phyloP scores from a whole-genome alignment of 2,797 vertebrate species.

The Poecilia wingei region DNA sequence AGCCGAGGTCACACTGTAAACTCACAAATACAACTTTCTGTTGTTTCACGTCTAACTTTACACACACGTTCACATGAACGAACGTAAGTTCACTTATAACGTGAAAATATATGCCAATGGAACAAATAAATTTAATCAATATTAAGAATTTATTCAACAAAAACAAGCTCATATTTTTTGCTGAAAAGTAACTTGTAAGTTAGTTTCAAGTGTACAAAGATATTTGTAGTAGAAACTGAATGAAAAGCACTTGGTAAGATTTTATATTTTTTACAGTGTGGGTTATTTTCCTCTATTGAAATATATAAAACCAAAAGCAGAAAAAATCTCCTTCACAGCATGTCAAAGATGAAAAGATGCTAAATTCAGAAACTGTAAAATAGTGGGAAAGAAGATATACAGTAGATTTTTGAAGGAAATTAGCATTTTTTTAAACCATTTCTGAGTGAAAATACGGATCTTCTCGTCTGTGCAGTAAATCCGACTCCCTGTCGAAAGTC shows the following conservation, averaged over 20 bases:
- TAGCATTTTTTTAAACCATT: background rate
- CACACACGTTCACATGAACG: no score
- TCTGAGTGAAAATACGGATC: background rate
- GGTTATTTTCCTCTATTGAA: background rate
- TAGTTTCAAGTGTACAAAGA: no score
- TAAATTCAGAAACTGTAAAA: background rate
- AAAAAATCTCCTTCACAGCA: background rate
- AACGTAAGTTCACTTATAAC: no score
- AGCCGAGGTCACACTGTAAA: background rate
- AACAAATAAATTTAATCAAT: no score
- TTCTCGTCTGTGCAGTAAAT: background rate
- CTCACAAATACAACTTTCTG: background rate
- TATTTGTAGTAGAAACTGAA: no score
- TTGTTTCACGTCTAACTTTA: no score
- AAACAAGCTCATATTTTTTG: no score
- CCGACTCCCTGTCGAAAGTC: slow-evolving; percentile 4
- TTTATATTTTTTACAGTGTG: no score
- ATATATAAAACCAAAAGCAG: background rate
- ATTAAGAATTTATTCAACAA: no score
- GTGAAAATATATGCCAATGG: no score
- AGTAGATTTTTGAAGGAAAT: background rate
- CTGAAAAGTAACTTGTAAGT: no score
- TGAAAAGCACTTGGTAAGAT: no score
- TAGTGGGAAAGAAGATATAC: background rate
- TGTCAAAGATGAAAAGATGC: background rate